Percentiles rank a stretch among this genome's conserved stretches.
Evolutionary conservation across 2,113 vertebrate genomes (phyloP).

Genomic region (Syngnathoides biaculeatus): DNA sequence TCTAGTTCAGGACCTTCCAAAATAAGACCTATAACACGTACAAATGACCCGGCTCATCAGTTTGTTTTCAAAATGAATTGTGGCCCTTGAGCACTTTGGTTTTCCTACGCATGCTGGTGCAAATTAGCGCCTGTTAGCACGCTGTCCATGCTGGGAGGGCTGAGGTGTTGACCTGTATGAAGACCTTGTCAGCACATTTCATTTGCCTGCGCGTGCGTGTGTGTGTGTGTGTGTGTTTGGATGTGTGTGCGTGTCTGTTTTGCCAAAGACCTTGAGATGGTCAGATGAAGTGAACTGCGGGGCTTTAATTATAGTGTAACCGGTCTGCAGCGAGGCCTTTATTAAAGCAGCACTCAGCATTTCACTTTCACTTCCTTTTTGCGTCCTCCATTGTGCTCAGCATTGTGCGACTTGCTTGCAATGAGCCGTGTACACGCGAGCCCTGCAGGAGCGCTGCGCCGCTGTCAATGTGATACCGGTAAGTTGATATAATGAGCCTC

Average conservation of each 20-base stretch:
- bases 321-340: not conserved
- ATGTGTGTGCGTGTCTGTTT: not conserved
- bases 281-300: constrained; percentile 12
- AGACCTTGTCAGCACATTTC: constrained; percentile 50
- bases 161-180: constrained; percentile 44
- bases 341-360: constrained; percentile 1
- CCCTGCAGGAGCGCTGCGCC: constrained; percentile 36
- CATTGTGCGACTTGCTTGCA: constrained; percentile 42
- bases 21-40: too few species aligned
- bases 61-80: not conserved
- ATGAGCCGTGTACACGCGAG: constrained; percentile 18
- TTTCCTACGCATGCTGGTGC: not conserved
- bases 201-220: constrained; percentile 24
- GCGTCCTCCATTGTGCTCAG: not conserved
- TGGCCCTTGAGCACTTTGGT: too few species aligned
- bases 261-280: constrained; percentile 46
- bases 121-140: constrained; percentile 26
- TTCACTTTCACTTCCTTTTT: not conserved
- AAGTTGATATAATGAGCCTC: constrained; percentile 33
- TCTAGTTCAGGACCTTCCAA: not conserved
- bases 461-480: constrained; percentile 39
- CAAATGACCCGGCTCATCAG: too few species aligned
- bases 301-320: constrained; percentile 3
- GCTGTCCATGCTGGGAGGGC: constrained; percentile 22
- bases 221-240: not conserved